Conservation (phyloP, 2,888 invertebrate genomes). For the Chrysodeixis includens region DNA sequence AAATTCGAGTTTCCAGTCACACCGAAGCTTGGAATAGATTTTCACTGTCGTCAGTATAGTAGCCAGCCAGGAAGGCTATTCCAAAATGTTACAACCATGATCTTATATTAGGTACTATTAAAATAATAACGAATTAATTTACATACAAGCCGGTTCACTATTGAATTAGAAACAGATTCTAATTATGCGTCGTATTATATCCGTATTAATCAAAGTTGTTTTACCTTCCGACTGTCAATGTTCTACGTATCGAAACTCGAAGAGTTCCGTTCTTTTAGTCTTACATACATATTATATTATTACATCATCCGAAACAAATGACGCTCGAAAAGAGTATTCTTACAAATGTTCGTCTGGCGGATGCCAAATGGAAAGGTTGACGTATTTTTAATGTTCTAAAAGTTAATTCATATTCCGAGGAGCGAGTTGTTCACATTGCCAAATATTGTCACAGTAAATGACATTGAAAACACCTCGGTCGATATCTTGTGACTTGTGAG, state of each 20-base stretch:
- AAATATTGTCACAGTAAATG: slow-evolving; percentile 13
- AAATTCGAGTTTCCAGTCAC: too few relatives aligned
- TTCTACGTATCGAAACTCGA: neutral
- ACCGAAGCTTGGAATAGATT: too few relatives aligned
- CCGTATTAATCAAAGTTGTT: neutral
- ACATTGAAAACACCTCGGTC: slow-evolving; percentile 10
- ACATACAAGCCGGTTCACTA: neutral
- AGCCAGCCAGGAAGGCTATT: too few relatives aligned
- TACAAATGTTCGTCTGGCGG: slow-evolving; percentile 6
- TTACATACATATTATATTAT: neutral
- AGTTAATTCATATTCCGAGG: slow-evolving; percentile 40
- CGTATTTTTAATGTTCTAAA: slow-evolving; percentile 25
- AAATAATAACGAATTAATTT: neutral
- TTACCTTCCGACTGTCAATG: neutral
- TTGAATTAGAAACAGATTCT: slow-evolving; percentile 4
- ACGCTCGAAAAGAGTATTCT: slow-evolving; percentile 2
- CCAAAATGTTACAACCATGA: too few relatives aligned
- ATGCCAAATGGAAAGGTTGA: slow-evolving; percentile 40
- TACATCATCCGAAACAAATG: neutral
- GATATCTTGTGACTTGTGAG: neutral
- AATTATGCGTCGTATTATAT: neutral
- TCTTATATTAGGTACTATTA: neutral
- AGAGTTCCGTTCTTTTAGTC: neutral
- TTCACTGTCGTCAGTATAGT: too few relatives aligned
- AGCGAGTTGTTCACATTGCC: slow-evolving; percentile 20